Conservation (phyloP, 2,113 vertebrate genomes). For the Hiodon alosoides region DNA sequence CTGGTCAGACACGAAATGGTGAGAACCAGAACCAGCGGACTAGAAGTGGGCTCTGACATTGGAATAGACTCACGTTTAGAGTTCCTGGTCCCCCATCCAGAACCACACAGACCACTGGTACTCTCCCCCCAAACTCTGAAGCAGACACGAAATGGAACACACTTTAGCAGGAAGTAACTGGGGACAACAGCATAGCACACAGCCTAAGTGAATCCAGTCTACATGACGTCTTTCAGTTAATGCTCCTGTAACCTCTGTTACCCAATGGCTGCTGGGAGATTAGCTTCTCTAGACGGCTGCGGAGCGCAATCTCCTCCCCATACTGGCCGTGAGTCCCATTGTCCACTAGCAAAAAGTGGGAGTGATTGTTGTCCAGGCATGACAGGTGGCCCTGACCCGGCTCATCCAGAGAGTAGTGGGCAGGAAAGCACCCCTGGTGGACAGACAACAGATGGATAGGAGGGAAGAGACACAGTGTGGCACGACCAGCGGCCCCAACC, state of each 20-base stretch:
- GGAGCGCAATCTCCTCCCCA: slow-evolving; percentile 75
- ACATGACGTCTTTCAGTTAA: neutral
- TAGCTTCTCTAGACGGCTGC: slow-evolving; percentile 78
- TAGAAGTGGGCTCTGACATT: neutral
- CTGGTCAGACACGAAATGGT: neutral
- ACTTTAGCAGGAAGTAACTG: neutral
- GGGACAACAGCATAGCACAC: neutral
- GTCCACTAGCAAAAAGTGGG: slow-evolving; percentile 93
- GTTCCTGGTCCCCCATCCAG: slow-evolving; percentile 92
- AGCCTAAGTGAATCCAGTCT: neutral
- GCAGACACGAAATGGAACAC: slow-evolving; percentile 16
- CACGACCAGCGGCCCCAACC: neutral
- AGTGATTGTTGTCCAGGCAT: slow-evolving; percentile 88
- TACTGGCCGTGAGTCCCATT: slow-evolving; percentile 82
- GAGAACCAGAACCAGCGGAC: slow-evolving; percentile 7
- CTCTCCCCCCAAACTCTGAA: slow-evolving; percentile 66
- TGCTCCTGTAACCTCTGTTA: slow-evolving; percentile 45
- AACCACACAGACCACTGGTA: slow-evolving; percentile 88
- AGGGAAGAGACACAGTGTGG: neutral
- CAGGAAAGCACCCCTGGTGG: slow-evolving; percentile 75
- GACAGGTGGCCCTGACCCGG: slow-evolving; percentile 73
- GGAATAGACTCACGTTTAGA: slow-evolving; percentile 70
- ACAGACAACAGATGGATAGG: neutral
- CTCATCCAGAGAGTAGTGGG: slow-evolving; percentile 75
- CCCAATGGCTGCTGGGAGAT: slow-evolving; percentile 73